Conservation (phyloP, 2,797 vertebrate species). For the Catharus ustulatus region DNA sequence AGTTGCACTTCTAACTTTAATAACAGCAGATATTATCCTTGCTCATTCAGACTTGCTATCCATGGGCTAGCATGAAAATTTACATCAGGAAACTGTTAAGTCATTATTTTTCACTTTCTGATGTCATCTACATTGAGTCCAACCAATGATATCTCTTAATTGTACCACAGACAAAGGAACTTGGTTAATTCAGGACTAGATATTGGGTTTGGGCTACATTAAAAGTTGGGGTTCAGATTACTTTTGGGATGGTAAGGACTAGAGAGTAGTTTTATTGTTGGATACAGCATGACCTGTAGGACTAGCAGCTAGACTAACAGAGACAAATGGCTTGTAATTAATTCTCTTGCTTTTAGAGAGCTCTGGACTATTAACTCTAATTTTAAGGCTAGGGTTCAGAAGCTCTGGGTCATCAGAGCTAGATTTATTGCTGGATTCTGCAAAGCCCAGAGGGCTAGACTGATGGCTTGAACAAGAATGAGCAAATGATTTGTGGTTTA, state of each 20-base stretch:
- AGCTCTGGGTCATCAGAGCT: constrained; percentile 50
- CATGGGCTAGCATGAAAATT: neutral
- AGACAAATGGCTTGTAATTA: constrained; percentile 50
- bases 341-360: constrained; percentile 33
- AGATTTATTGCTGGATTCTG: constrained; percentile 68
- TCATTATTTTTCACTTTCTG: neutral
- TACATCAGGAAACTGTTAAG: neutral
- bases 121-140: neutral
- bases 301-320: neutral
- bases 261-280: neutral
- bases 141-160: neutral
- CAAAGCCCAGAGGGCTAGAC: constrained; percentile 60
- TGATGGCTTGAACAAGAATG: constrained; percentile 56
- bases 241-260: neutral
- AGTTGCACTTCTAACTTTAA: neutral
- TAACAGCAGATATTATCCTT: neutral
- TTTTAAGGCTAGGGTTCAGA: constrained; percentile 61
- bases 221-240: neutral
- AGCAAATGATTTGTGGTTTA: constrained; percentile 60
- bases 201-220: neutral
- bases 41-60: neutral
- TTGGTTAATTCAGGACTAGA: neutral
- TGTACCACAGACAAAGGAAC: neutral
- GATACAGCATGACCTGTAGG: neutral
- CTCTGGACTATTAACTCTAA: constrained; percentile 61